Base-by-base conservation (phyloP, 2,797 vertebrate species). In the Dallia pectoralis region DNA sequence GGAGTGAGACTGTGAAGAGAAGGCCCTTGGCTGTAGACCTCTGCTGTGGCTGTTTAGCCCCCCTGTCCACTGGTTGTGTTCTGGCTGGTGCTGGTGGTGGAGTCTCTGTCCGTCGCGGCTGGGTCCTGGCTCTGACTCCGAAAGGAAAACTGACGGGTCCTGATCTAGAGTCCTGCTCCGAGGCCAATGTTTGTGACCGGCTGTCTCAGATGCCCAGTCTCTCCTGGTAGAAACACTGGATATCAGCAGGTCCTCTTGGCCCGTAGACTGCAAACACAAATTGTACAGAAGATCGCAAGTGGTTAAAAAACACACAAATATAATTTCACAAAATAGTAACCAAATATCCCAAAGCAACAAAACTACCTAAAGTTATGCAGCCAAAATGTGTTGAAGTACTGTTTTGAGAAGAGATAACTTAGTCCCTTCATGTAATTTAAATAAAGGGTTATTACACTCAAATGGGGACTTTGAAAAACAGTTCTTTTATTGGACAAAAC, bases 41-140 rank as follows among this genome's bases (percentile, higher is more conserved):
- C 18, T 15, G 63, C 5, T 30, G 30, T 32, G 18, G 63, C 19
- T 30, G 30, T 3, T 11, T 18, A 32, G 18, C 63, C 63, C 63
- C 63, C 32, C 63, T 36, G 63, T 65, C 63, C 63, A 65, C 29
- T 65, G 30, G 32, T 16, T 9, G 63, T 36, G 29, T 65, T 65
- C 63, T 33, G 63, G 8, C 40, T 44, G 40, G 40, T 44, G 40
- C 9, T 44, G 40, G 5, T 22, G 18, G 65, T 22, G 32, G 33
- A 67, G 19, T 14, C 32, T 7, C 33, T 36, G 64, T 4, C 3
- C 59, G 32, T 36, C 19, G 44, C 19, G 47, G 22, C 25, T 56
- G 2, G 22, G 53, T 25, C 53, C 22, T 56, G 2, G 53, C 4
- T 67, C 40, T 7, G 66, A 27, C 47, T 51, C 67, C 0, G 27